Evolutionary conservation across 2,888 invertebrate genomes (phyloP), one percentile per base, ranked within the genome.

Genomic region (Cartodere bifasciata): DNA sequence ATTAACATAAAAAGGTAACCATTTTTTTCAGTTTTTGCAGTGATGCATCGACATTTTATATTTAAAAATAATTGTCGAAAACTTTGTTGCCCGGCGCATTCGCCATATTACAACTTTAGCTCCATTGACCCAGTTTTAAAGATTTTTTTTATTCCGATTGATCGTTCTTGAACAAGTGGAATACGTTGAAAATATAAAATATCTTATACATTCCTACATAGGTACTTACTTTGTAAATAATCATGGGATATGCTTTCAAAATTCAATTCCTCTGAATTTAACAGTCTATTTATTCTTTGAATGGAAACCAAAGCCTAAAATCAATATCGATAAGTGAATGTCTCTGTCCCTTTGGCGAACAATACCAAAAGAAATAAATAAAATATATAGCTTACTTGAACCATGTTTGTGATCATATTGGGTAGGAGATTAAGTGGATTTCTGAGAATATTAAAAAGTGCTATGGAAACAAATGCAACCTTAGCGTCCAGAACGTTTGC

Each of bases 381-480:
- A 6, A n/a, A 20, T 20, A 20, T 7, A 20, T 30, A 30, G 29
- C 32, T 36, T 16, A 42, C 37, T 35, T 47, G 44, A n/a, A 46
- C 43, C 12, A 41, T 24, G 14, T 40, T 31, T 7, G 39, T 38
- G 28, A 58, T 49, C 31, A 52, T 46, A 58, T 62, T 62, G 30
- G 48, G 67, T 53, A 69, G 49, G 47, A 69, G 57, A 34, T 59
- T 59, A 52, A 72, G 58, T 2, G 72, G 72, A 39, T 65, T 61
- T 14, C 68, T 52, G 9, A 72, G 55, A 24, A 70, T 64, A 50
- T 71, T 70, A 50, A 72, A 67, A 16, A 72, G 55, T 2, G 70
- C 60, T 21, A 72, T 49, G 1, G 70, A 64, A 2, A 70, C 69
- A 46, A 72, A 72, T 2, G 70, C 70, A 35, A 61, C 65, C 37